Conservation (phyloP, 1,140 invertebrate species). For the Agrilus planipennis region DNA sequence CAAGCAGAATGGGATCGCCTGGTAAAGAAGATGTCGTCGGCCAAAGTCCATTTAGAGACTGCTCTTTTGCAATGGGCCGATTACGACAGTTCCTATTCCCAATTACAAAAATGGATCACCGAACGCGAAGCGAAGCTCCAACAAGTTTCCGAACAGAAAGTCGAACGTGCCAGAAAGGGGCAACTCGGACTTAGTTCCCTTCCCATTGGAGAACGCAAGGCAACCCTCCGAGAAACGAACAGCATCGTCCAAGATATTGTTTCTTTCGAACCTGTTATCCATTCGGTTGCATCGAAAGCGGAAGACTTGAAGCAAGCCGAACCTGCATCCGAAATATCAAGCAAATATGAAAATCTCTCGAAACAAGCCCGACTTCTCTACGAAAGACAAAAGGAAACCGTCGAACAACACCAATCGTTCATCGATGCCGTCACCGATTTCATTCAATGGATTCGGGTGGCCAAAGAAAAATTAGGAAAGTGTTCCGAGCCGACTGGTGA, state of each 20-base stretch:
- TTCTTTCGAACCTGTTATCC: slow-evolving; percentile 90
- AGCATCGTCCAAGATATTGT: slow-evolving; percentile 91
- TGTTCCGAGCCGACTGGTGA: slow-evolving; percentile 90
- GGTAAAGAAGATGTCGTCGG: slow-evolving; percentile 83
- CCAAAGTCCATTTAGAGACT: slow-evolving; percentile 86
- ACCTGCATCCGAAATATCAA: slow-evolving; percentile 78
- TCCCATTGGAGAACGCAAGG: slow-evolving; percentile 73
- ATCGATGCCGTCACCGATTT: slow-evolving; percentile 86
- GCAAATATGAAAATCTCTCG: slow-evolving; percentile 78
- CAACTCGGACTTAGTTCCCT: slow-evolving; percentile 62
- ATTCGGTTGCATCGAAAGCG: slow-evolving; percentile 82
- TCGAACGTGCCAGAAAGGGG: slow-evolving; percentile 63
- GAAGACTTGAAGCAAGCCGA: slow-evolving; percentile 77
- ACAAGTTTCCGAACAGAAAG: slow-evolving; percentile 78
- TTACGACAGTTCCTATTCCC: slow-evolving; percentile 82
- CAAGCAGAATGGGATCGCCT: slow-evolving; percentile 89
- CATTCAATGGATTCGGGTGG: slow-evolving; percentile 77
- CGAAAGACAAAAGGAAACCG: slow-evolving; percentile 81
- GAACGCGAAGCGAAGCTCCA: slow-evolving; percentile 90
- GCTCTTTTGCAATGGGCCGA: slow-evolving; percentile 90
- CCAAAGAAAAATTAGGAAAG: slow-evolving; percentile 82
- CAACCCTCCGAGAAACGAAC: slow-evolving; percentile 78
- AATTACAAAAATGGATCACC: slow-evolving; percentile 89
- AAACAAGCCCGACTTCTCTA: slow-evolving; percentile 83
- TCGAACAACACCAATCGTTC: slow-evolving; percentile 81